Percentiles rank a stretch among this genome's conserved stretches.
These are phyloP conservation scores for Chirona hameri DNA, from an alignment of 2,888 invertebrate genomes.

Conservation along the genomic window DNA sequence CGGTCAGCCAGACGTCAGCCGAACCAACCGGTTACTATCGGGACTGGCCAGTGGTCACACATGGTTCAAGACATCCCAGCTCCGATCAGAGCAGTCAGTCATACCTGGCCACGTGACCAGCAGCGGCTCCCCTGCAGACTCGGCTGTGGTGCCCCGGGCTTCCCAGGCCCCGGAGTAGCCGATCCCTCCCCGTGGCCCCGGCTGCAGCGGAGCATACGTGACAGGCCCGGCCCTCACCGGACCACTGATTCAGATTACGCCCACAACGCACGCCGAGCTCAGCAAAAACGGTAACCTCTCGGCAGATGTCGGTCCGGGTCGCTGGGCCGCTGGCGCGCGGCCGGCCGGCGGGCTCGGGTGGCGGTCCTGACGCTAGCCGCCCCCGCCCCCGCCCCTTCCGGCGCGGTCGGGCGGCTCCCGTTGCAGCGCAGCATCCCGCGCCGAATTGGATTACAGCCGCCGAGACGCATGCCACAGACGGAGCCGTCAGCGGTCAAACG, in stretches of 20 bases:
- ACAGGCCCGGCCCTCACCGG: not conserved
- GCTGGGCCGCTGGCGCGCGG: not conserved
- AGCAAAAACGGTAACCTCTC: constrained; percentile 25
- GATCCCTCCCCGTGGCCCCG: not conserved
- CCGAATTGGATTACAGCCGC: not conserved
- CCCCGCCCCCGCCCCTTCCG: not conserved
- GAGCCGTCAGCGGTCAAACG: too few species aligned
- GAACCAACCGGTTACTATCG: too few species aligned
- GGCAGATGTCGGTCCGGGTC: not conserved
- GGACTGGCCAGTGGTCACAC: too few species aligned
- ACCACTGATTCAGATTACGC: not conserved
- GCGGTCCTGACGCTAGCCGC: not conserved
- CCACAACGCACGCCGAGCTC: not conserved
- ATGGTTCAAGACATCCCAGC: too few species aligned
- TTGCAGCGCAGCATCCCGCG: not conserved
- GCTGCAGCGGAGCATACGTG: not conserved
- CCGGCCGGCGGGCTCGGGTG: not conserved
- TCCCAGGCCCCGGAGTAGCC: not conserved
- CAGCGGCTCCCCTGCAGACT: not conserved
- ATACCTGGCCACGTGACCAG: not conserved
- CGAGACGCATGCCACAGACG: not conserved
- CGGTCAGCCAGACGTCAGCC: too few species aligned
- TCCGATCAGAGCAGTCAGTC: too few species aligned
- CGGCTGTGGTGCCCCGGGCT: not conserved
- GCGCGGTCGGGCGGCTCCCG: not conserved